phyloP scores from a whole-genome alignment of 2,888 invertebrate species.

The Brachylomia viminalis region DNA sequence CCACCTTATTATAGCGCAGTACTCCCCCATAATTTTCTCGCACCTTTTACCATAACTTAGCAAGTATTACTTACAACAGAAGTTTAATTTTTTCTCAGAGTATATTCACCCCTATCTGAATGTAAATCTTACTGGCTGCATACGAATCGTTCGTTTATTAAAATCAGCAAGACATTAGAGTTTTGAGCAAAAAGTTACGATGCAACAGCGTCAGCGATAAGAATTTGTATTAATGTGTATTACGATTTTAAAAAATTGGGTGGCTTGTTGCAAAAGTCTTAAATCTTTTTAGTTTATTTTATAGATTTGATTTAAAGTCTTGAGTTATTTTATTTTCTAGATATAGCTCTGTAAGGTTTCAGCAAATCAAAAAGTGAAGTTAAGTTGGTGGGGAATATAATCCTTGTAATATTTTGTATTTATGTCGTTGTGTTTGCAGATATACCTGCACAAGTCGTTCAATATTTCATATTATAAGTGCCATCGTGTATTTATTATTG shows the following conservation, averaged over 20 bases:
- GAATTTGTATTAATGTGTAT: slow-evolving; percentile 59
- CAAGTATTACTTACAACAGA: slow-evolving; percentile 39
- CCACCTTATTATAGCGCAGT: slow-evolving; percentile 28
- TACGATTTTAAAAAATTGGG: slow-evolving; percentile 9
- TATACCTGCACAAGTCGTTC: neutral
- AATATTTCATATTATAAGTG: neutral
- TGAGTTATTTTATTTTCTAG: neutral
- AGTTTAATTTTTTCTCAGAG: slow-evolving; percentile 51
- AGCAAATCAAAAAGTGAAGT: neutral
- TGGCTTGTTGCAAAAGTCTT: neutral
- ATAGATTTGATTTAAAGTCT: neutral
- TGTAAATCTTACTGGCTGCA: slow-evolving; percentile 60
- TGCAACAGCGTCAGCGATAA: slow-evolving; percentile 60
- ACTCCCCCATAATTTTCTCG: slow-evolving; percentile 36
- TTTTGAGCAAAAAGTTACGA: slow-evolving; percentile 65
- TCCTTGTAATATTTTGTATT: neutral
- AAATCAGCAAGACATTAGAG: slow-evolving; percentile 67
- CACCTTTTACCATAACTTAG: slow-evolving; percentile 26
- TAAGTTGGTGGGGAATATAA: neutral
- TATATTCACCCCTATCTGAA: slow-evolving; percentile 61
- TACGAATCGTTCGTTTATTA: slow-evolving; percentile 69
- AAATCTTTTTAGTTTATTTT: neutral
- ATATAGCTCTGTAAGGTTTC: neutral
- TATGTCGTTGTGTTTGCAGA: neutral
- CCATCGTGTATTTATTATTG: neutral